Conservation (phyloP, 2,797 vertebrate species). For the Amniataba percoides region DNA sequence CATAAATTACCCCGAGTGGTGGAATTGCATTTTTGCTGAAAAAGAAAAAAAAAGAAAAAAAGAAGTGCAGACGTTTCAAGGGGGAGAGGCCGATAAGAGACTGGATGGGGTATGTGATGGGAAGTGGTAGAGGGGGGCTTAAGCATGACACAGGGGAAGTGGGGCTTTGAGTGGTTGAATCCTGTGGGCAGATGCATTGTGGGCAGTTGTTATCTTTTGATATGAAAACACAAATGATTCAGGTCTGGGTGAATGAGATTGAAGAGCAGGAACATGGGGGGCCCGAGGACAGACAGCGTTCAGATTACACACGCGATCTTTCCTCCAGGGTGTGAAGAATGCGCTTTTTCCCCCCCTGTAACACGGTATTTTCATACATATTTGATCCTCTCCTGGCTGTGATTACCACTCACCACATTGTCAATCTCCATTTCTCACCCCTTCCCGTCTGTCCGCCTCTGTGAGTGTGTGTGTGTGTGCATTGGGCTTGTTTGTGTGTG, state of each 20-base stretch:
- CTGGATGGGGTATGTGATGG: conserved; percentile 63
- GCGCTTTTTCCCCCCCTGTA: conserved; percentile 38
- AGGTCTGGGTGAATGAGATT: conserved; percentile 72
- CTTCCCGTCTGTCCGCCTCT: conserved; percentile 37
- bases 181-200: conserved; percentile 54
- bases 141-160: conserved; percentile 51
- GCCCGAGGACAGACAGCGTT: conserved; percentile 56
- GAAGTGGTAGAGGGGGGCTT: conserved; percentile 47
- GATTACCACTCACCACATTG: conserved; percentile 74
- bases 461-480: conserved; percentile 29
- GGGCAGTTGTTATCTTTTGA: conserved; percentile 73
- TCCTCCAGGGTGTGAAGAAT: conserved; percentile 60
- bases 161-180: conserved; percentile 49
- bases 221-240: conserved; percentile 73
- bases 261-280: conserved; percentile 64
- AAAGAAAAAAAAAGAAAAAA: conserved; percentile 35
- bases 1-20: conserved; percentile 67
- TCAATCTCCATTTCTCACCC: conserved; percentile 72
- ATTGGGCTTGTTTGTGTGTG: conserved; percentile 29
- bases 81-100: conserved; percentile 57
- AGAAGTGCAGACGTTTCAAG: conserved; percentile 42
- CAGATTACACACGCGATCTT: conserved; percentile 67
- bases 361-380: conserved; percentile 77
- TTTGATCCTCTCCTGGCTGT: conserved; percentile 78
- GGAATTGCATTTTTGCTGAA: conserved; percentile 64